Conservation (phyloP, 64 coral and sea anemone species). For the Stylophora pistillata region DNA sequence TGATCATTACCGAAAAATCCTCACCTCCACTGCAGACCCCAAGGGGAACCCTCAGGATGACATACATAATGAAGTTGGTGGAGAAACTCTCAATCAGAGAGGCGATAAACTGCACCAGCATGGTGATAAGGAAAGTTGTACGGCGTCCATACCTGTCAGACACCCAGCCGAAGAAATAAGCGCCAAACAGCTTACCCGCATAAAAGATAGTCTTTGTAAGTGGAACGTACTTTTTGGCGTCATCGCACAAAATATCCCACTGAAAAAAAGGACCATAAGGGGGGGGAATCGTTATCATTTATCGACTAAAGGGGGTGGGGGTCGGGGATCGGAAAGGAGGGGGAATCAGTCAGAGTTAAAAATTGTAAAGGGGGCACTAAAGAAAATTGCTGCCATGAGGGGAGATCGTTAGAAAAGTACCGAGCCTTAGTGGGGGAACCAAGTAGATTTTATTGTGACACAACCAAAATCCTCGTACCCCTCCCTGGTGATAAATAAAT, state of each 20-base stretch:
- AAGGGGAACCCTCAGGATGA: slow-evolving; percentile 69
- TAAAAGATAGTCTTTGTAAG: slow-evolving; percentile 98
- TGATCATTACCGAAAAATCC: neutral
- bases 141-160: slow-evolving; percentile 90
- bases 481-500: too few relatives aligned
- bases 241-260: slow-evolving; percentile 90
- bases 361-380: too few relatives aligned
- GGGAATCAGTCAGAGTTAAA: too few relatives aligned
- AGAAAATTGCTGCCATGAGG: too few relatives aligned
- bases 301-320: too few relatives aligned
- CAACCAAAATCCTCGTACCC: too few relatives aligned
- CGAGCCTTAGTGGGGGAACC: too few relatives aligned
- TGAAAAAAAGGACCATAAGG: slow-evolving; percentile 14
- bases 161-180: slow-evolving; percentile 96
- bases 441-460: too few relatives aligned
- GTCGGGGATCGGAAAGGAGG: too few relatives aligned
- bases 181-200: slow-evolving; percentile 90
- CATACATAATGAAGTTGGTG: slow-evolving; percentile 73
- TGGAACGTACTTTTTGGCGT: slow-evolving; percentile 81
- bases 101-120: slow-evolving; percentile 83
- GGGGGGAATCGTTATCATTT: too few relatives aligned
- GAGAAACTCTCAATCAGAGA: slow-evolving; percentile 78
- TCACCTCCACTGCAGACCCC: slow-evolving; percentile 84
- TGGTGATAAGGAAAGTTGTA: slow-evolving; percentile 74
- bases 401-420: too few relatives aligned